Base-by-base conservation (phyloP, 2,113 vertebrate genomes). In the Suncus etruscus region DNA sequence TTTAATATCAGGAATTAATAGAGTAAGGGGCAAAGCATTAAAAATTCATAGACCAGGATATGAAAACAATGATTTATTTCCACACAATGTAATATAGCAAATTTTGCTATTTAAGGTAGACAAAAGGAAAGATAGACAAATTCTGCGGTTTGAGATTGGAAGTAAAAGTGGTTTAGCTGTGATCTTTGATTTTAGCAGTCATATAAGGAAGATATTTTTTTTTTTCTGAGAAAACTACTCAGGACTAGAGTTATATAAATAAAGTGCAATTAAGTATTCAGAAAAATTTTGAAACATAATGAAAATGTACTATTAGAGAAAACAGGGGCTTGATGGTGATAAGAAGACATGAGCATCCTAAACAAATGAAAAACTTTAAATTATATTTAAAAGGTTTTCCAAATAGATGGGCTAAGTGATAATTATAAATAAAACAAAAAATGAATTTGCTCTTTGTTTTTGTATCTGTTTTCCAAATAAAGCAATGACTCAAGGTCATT, bases 401-500 rank as follows among this genome's bases (percentile, higher is more conserved):
- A 47, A 18, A 48, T n/a, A 81, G 74, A 87, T 7, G 83, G 50
- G 39, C 11, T 39, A 24, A 61, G 89, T 91, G 47, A 70, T 90
- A 94, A 89, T 70, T 83, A 48, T 58, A 90, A 91, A 10, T 31
- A 78, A 92, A 77, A 77, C 85, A 7, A 82, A 91, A 90, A 65
- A 89, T 68, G 20, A 6, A 24, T 32, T 1, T 48, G 90, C 63
- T 27, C 75, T 74, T 87, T 82, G 72, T 84, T 88, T 77, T 81
- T 92, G 4, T 85, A 48, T 87, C 51, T 82, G 32, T 32, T 94
- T 69, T 58, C 14, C 48, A 12, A 89, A 68, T 81, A 85, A 86
- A 90, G 68, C 83, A 66, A 69, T 92, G 25, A 90, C n/a, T 93
- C 86, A 92, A 81, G 47, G 78, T 94, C 82, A 94, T 82, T 92